Conservation (phyloP, 2,797 vertebrate genomes). For the Cyprinodon diabolis region DNA sequence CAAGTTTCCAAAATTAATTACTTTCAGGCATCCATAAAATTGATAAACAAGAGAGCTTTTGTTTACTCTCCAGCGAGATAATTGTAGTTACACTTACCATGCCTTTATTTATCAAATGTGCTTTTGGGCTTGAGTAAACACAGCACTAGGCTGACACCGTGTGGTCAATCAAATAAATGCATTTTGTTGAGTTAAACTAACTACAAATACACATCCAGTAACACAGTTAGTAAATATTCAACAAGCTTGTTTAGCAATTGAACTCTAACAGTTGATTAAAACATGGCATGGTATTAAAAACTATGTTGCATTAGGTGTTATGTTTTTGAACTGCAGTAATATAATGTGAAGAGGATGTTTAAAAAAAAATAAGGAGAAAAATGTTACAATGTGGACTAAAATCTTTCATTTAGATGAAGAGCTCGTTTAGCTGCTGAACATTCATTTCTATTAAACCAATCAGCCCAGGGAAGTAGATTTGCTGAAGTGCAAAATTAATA, state of each 20-base stretch:
- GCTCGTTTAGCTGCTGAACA: slow-evolving; percentile 17
- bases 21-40: slow-evolving; percentile 54
- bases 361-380: slow-evolving; percentile 5
- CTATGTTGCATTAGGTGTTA: slow-evolving; percentile 8
- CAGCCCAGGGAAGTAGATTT: slow-evolving; percentile 54
- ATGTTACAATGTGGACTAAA: slow-evolving; percentile 16
- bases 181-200: neutral
- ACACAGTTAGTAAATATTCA: slow-evolving; percentile 28
- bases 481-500: slow-evolving; percentile 67
- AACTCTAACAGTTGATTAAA: slow-evolving; percentile 11
- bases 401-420: slow-evolving; percentile 34
- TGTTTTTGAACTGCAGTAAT: neutral
- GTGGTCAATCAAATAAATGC: slow-evolving; percentile 40
- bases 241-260: slow-evolving; percentile 15
- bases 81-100: slow-evolving; percentile 50
- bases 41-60: slow-evolving; percentile 50
- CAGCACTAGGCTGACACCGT: slow-evolving; percentile 71
- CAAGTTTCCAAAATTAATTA: slow-evolving; percentile 48
- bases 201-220: slow-evolving; percentile 48
- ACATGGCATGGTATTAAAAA: neutral
- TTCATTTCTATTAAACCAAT: slow-evolving; percentile 51
- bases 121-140: slow-evolving; percentile 11
- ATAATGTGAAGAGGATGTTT: neutral
- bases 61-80: slow-evolving; percentile 30
- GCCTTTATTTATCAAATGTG: slow-evolving; percentile 24